phyloP scores from a whole-genome alignment of 1,140 invertebrate genomes.

The Cydia fagiglandana region DNA sequence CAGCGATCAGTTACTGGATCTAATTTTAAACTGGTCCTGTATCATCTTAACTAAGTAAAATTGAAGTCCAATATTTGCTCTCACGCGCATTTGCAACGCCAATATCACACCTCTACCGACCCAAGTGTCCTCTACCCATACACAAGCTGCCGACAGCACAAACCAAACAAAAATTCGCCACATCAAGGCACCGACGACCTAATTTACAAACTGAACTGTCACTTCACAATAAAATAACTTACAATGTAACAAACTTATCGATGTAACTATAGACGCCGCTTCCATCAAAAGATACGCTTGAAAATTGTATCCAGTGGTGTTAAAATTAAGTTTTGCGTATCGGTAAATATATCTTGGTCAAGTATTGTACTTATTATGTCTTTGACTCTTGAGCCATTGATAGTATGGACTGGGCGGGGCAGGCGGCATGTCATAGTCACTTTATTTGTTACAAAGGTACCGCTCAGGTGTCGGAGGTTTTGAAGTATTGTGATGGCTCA shows the following conservation, averaged over 20 bases:
- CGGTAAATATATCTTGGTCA: neutral
- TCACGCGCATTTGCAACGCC: constrained; percentile 5
- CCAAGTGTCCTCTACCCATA: neutral
- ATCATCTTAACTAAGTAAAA: too few species aligned
- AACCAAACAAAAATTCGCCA: constrained; percentile 42
- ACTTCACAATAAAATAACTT: constrained; percentile 21
- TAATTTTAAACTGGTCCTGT: too few species aligned
- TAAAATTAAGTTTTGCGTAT: neutral
- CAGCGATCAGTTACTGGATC: too few species aligned
- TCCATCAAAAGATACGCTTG: neutral
- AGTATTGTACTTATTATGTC: constrained; percentile 11
- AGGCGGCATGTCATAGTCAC: constrained; percentile 1
- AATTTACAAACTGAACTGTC: constrained; percentile 35
- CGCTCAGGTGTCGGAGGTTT: constrained; percentile 19
- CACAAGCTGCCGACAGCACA: constrained; percentile 33
- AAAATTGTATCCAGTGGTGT: neutral
- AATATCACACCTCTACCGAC: constrained; percentile 9
- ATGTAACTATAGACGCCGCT: neutral
- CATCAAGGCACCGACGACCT: constrained; percentile 38
- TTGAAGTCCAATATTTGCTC: neutral
- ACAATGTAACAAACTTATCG: constrained; percentile 8
- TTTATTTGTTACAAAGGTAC: neutral
- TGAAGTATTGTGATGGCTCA: constrained; percentile 25
- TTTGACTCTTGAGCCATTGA: neutral
- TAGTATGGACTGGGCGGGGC: neutral